Evolutionary conservation across 2,113 vertebrate genomes (phyloP).

Genomic region (Orientallactaga bullata): DNA sequence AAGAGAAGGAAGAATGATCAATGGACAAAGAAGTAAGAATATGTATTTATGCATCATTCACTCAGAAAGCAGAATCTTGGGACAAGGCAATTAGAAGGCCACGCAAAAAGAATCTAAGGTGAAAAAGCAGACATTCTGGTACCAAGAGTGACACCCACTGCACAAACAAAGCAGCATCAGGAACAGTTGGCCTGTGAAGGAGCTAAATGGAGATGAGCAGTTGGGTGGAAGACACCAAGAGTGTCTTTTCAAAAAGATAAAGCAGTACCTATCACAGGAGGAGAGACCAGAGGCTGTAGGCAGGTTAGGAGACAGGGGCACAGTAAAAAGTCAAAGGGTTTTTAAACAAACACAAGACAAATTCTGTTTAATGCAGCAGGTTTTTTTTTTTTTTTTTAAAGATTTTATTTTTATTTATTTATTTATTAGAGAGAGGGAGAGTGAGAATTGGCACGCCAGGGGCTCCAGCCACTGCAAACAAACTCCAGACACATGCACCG

Average conservation of each 20-base stretch:
- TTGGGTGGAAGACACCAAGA: not conserved
- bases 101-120: fast-evolving
- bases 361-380: not conserved
- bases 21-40: not conserved
- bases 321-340: no score
- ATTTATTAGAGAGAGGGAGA: no score
- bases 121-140: fast-evolving
- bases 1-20: not conserved
- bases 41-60: not conserved
- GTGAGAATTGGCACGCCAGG: no score
- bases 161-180: not conserved
- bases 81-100: not conserved
- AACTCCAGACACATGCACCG: no score
- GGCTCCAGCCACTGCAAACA: no score
- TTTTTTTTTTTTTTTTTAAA: no score
- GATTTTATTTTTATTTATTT: no score
- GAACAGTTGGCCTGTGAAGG: not conserved
- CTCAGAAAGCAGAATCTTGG: no score
- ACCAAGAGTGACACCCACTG: not conserved
- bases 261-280: not conserved
- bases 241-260: not conserved
- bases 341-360: not conserved
- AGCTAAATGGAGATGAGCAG: not conserved
- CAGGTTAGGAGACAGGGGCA: not conserved
- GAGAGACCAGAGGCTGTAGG: no score